Base-by-base conservation (phyloP, 2,888 invertebrate genomes). In the Mellilla xanthometata region DNA sequence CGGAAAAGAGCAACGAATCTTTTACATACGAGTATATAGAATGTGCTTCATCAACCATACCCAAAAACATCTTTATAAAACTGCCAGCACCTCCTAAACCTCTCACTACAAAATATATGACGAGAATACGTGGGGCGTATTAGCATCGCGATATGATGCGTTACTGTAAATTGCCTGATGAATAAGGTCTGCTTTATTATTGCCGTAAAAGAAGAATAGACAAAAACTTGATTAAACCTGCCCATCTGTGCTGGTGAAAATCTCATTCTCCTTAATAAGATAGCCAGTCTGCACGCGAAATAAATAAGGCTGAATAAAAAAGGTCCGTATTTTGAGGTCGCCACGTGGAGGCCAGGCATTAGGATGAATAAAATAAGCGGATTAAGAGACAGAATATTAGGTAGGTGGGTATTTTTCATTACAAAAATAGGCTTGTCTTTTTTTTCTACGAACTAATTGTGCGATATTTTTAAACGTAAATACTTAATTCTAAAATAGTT, bases 161-260 rank as follows among this genome's bases (percentile, higher is more conserved):
- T 54, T 54, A 56, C 56, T 54, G 52, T 52, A 56, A 49, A 54
- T 56, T 54, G 54, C 47, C 54, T 41, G 49, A 55, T 55, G 49
- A 55, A 52, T 46, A 40, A 49, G 35, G 40, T 49, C 42, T 47
- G 46, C 36, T 36, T 43, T 45, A 43, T 38, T 42, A 24, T 1
- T 34, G 15, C 38, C 41, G 26, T 48, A 48, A 48, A 48, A 40
- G 32, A 38, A 27, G 28, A 24, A 32, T 42, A 43, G 19, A 34
- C 31, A 41, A 48, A 46, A 48, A 49, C 51, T 56, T 56, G 51
- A 53, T 56, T 56, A 47, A 47, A 51, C 29, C 33, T 26, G 31
- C 36, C 30, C 13, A 31, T 26, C 11, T 40, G 19, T 6, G 36
- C 28, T 41, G 47, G 38, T 41, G 24, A 38, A 52, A 42, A 50